These are phyloP conservation scores for Drosophila nannoptera DNA, from an alignment of 1,140 invertebrate genomes.

Conservation along the genomic window DNA sequence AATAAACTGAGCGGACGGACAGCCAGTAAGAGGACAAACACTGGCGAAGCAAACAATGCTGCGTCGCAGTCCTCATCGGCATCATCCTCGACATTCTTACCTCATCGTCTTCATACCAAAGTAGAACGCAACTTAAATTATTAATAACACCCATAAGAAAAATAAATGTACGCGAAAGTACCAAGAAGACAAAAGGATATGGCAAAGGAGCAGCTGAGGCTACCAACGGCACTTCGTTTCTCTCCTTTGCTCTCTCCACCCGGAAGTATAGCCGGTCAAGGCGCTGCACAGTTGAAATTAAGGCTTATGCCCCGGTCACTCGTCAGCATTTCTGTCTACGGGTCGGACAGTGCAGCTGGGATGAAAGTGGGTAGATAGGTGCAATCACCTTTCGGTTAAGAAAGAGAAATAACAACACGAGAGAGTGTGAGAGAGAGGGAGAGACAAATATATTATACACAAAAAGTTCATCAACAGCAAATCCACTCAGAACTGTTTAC, in stretches of 20 bases:
- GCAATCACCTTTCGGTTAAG: slow-evolving; percentile 11
- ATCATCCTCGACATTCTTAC: slow-evolving; percentile 15
- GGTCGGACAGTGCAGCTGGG: not conserved
- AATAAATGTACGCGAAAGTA: slow-evolving; percentile 70
- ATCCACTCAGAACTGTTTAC: too few relatives aligned
- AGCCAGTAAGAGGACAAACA: slow-evolving; percentile 36
- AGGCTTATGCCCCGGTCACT: slow-evolving; percentile 42
- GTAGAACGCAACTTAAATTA: slow-evolving; percentile 74
- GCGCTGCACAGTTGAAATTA: slow-evolving; percentile 33
- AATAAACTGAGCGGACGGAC: slow-evolving; percentile 34
- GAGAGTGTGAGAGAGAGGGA: too few relatives aligned
- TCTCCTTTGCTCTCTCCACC: slow-evolving; percentile 8
- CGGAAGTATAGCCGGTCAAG: slow-evolving; percentile 31
- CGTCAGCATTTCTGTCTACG: slow-evolving; percentile 12
- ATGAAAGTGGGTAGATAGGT: slow-evolving; percentile 18
- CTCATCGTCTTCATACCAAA: slow-evolving; percentile 54
- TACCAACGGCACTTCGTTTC: slow-evolving; percentile 16
- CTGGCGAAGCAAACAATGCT: slow-evolving; percentile 47
- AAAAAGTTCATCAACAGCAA: too few relatives aligned
- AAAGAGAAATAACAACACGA: not conserved
- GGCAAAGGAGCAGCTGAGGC: slow-evolving; percentile 38
- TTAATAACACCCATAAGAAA: slow-evolving; percentile 74
- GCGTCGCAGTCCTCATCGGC: slow-evolving; percentile 1
- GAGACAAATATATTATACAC: too few relatives aligned
- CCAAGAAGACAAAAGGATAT: slow-evolving; percentile 52